phyloP scores from a whole-genome alignment of 2,797 vertebrate genomes.

The Ibycter americanus region DNA sequence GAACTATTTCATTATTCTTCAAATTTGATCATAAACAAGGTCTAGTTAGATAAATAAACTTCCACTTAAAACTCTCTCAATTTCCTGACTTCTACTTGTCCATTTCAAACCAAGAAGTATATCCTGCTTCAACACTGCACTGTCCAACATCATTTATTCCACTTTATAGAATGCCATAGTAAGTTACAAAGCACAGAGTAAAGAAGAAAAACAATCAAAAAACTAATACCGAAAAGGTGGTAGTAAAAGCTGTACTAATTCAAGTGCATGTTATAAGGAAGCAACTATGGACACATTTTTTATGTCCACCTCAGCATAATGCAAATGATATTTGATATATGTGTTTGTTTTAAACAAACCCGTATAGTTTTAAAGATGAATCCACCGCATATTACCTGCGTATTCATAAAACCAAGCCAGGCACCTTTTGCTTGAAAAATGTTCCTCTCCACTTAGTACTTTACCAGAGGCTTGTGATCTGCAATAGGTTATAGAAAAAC shows the following conservation, averaged over 20 bases:
- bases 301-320: background rate
- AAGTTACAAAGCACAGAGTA: background rate
- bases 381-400: slow-evolving; percentile 79
- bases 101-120: background rate
- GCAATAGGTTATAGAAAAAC: slow-evolving; percentile 80
- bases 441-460: slow-evolving; percentile 84
- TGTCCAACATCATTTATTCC: background rate
- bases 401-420: slow-evolving; percentile 96
- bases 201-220: background rate
- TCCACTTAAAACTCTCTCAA: background rate
- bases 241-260: background rate
- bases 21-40: background rate
- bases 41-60: background rate
- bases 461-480: slow-evolving; percentile 87
- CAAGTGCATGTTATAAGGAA: background rate
- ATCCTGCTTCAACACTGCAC: background rate
- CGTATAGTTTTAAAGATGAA: background rate
- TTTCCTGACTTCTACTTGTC: background rate
- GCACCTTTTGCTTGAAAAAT: slow-evolving; percentile 96
- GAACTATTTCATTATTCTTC: background rate
- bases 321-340: background rate
- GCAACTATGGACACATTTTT: background rate
- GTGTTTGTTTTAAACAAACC: background rate
- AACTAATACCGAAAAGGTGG: background rate
- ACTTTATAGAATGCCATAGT: background rate